phyloP scores from a whole-genome alignment of 2,888 invertebrate genomes.

The Plusia festucae region DNA sequence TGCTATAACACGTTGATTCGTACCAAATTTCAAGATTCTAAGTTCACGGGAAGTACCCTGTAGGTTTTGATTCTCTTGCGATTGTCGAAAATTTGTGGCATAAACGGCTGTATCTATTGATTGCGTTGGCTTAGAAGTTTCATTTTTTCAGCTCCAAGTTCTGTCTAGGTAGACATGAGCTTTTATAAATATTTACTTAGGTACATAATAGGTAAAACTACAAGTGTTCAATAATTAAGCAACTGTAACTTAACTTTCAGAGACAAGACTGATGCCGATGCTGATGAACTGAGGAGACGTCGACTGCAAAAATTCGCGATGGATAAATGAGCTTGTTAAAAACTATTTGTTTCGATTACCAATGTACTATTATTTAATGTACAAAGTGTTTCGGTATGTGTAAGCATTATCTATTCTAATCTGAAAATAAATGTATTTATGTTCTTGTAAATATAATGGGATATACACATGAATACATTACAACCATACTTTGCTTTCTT shows the following conservation, averaged over 20 bases:
- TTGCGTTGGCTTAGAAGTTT: too few species aligned
- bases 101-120: too few species aligned
- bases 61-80: too few species aligned
- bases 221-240: too few species aligned
- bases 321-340: constrained; percentile 81
- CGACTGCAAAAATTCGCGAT: constrained; percentile 92
- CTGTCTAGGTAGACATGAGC: too few species aligned
- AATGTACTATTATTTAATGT: constrained; percentile 84
- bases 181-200: too few species aligned
- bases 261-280: constrained; percentile 85
- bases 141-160: too few species aligned
- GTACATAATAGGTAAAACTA: too few species aligned
- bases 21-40: too few species aligned
- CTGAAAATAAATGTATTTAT: constrained; percentile 85
- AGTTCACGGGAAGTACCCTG: too few species aligned
- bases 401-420: constrained; percentile 86
- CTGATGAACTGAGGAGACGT: constrained; percentile 93
- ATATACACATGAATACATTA: constrained; percentile 88
- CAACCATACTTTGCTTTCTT: constrained; percentile 65
- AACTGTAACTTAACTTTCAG: constrained; percentile 62
- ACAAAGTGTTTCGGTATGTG: constrained; percentile 86
- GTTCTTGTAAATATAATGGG: constrained; percentile 88
- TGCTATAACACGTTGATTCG: too few species aligned
- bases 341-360: constrained; percentile 75
- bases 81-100: too few species aligned